These are phyloP conservation scores for Zaprionus capensis DNA, from an alignment of 1,140 invertebrate species.

Conservation along the genomic window DNA sequence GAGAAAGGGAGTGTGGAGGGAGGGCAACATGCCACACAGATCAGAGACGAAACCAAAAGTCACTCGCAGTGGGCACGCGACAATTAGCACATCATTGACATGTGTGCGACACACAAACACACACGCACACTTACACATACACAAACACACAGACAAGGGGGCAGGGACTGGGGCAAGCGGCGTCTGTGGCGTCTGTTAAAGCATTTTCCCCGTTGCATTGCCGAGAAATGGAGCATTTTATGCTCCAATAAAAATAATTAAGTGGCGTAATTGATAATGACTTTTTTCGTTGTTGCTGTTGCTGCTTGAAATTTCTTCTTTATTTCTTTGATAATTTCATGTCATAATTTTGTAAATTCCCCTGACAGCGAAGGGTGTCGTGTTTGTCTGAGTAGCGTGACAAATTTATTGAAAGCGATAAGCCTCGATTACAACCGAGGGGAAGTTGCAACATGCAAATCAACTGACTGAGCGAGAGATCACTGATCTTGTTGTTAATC, in stretches of 20 bases:
- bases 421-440: conserved; percentile 15
- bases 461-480: conserved; percentile 13
- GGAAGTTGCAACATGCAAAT: conserved; percentile 46
- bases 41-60: conserved; percentile 35
- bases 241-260: conserved; percentile 83
- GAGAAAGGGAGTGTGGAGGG: conserved; percentile 4
- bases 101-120: conserved; percentile 48
- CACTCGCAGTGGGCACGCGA: conserved; percentile 69
- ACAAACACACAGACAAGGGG: neutral
- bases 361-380: conserved; percentile 34
- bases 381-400: conserved; percentile 41
- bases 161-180: conserved; percentile 1
- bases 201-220: conserved; percentile 31
- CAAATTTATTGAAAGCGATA: conserved; percentile 54
- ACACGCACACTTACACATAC: conserved; percentile 4
- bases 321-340: conserved; percentile 49
- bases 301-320: conserved; percentile 36
- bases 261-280: conserved; percentile 82
- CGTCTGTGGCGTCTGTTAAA: conserved; percentile 21
- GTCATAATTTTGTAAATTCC: conserved; percentile 65
- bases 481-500: neutral
- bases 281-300: conserved; percentile 40
- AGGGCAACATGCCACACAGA: conserved; percentile 25
- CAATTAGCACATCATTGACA: conserved; percentile 81
- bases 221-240: conserved; percentile 80